These are phyloP conservation scores for Labia minor DNA, from an alignment of 2,888 invertebrate species.

Conservation along the genomic window DNA sequence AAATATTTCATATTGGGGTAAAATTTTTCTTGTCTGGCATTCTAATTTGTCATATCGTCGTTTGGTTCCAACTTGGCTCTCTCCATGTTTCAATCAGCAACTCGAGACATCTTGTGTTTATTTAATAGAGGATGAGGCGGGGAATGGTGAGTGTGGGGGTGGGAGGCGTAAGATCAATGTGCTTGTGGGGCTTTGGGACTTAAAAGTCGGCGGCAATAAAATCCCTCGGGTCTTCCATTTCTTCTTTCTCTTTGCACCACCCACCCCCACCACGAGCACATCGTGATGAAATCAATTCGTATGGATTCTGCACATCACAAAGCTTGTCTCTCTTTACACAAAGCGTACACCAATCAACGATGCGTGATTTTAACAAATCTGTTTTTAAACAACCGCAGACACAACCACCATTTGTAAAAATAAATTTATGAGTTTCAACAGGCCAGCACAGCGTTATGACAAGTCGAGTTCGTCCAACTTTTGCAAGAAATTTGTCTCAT, in stretches of 20 bases:
- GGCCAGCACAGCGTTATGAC: too few species aligned
- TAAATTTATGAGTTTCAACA: too few species aligned
- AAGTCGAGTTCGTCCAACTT: too few species aligned
- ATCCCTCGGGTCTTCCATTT: background rate
- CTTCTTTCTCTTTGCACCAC: background rate
- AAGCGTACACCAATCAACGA: too few species aligned
- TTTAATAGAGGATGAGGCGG: background rate
- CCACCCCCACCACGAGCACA: background rate
- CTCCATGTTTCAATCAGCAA: background rate
- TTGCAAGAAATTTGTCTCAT: too few species aligned
- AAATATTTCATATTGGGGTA: background rate
- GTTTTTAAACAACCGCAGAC: too few species aligned
- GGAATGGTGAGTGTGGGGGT: too few species aligned
- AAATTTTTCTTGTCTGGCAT: background rate
- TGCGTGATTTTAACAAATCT: too few species aligned
- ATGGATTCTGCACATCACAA: background rate
- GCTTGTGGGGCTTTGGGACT: background rate
- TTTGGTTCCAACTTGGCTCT: background rate
- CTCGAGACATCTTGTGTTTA: conserved; percentile 13
- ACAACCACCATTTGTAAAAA: too few species aligned
- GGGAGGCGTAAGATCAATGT: background rate
- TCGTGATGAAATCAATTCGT: background rate
- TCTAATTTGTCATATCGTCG: background rate
- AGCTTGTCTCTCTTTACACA: too few species aligned
- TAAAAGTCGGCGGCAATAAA: conserved; percentile 2